Evolutionary conservation across 2,113 vertebrate species (phyloP).

Genomic region (Pelodiscus sinensis): DNA sequence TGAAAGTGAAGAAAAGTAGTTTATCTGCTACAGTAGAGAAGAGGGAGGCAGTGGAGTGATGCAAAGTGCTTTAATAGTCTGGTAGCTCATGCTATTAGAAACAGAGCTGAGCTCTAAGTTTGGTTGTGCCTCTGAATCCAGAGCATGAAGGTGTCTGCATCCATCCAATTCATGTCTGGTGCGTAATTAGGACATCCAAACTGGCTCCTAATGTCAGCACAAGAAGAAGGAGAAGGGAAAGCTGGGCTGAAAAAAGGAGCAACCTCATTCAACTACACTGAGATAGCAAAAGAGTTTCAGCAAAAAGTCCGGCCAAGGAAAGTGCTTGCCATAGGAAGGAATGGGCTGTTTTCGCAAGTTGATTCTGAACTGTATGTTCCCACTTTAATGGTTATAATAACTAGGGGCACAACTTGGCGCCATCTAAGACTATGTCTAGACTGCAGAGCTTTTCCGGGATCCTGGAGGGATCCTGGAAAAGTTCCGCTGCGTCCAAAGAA

Average conservation of each 20-base stretch:
- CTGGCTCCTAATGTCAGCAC: background rate
- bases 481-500: too few species aligned
- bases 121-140: background rate
- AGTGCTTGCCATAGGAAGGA: background rate
- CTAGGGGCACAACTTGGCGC: background rate
- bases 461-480: too few species aligned
- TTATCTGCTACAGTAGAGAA: background rate
- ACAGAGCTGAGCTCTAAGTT: background rate
- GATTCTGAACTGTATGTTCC: background rate
- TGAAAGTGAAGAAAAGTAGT: background rate
- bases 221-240: background rate
- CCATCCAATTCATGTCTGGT: accelerated
- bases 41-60: background rate
- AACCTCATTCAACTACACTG: background rate
- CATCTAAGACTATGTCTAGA: background rate
- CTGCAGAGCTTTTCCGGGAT: too few species aligned
- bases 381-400: background rate
- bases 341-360: background rate
- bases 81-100: too few species aligned
- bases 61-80: background rate
- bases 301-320: background rate
- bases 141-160: accelerated
- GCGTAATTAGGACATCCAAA: background rate
- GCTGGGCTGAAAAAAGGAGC: background rate
- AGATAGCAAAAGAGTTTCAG: background rate